Evolutionary conservation across 1,140 invertebrate species (phyloP), one percentile per base, ranked within the genome.

Genomic region (Drosophila aff.): DNA sequence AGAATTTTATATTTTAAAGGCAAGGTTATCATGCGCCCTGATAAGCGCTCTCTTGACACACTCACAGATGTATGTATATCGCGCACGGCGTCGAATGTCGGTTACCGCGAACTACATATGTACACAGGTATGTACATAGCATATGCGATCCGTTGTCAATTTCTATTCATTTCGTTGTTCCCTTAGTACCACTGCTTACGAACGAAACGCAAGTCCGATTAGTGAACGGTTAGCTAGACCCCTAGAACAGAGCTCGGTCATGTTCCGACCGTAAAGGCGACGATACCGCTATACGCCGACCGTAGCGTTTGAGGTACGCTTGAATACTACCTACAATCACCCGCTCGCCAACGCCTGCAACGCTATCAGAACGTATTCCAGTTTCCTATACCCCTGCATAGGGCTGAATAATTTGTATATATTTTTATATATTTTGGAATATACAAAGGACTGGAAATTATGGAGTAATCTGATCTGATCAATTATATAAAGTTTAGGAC

Each of bases 141-240:
- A 57, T 40, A 11, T 40, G 53, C 53, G 15, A 57, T 57, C 9
- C 53, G 53, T 57, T 57, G 53, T 16, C 52, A 40, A 55, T 55
- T 55, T 23, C 9, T 40, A 11, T 21, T 23, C 33, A 11, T 23
- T 40, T 57, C 53, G 36, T 23, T 16, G 18, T 55, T 38, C 33
- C 16, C 38, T 57, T 57, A 26, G 21, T 57, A 38, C 33, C 52
- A 15, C 18, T 38, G 52, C 52, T 38, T 55, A 26, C 36, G 36
- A 40, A 16, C 36, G 21, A 40, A 26, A n/a, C 36, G 21, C 16
- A 40, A 40, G 53, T 23, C 33, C 21, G 15, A 57, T 38, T 57
- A n/a, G 53, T 10, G 21, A 57, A 23, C 15, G 21, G 53, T 23
- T 16, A 11, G 15, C 15, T 21, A 23, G 21, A 10, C 21, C 21